These are phyloP conservation scores for Steinernema scapterisci DNA, from an alignment of 2,888 invertebrate genomes.

Conservation along the genomic window DNA sequence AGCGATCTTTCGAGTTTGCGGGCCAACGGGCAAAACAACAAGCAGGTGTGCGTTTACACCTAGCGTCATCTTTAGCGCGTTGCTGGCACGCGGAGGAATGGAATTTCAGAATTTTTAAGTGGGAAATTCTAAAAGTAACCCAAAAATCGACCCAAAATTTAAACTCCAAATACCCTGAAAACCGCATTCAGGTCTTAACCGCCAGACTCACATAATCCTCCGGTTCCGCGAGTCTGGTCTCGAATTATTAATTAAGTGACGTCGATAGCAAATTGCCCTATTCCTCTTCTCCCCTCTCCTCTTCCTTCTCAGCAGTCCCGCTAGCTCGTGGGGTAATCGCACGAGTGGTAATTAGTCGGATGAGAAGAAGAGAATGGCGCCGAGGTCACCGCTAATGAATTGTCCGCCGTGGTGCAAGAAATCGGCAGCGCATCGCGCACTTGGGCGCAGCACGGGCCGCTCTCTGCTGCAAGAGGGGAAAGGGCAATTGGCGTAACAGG, in stretches of 20 bases:
- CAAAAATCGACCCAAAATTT: too few relatives aligned
- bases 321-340: background rate
- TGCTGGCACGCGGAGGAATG: background rate
- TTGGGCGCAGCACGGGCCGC: background rate
- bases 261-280: slow-evolving; percentile 1
- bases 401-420: background rate
- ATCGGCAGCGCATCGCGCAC: background rate
- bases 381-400: slow-evolving; percentile 10
- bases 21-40: slow-evolving; percentile 7
- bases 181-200: too few relatives aligned
- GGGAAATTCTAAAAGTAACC: too few relatives aligned
- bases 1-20: background rate
- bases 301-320: too few relatives aligned
- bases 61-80: background rate
- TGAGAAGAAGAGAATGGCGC: background rate
- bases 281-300: background rate
- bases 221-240: too few relatives aligned
- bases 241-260: slow-evolving; percentile 11
- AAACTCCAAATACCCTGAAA: too few relatives aligned
- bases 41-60: slow-evolving; percentile 18
- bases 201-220: too few relatives aligned
- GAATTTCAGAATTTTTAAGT: too few relatives aligned
- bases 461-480: background rate
- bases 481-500: background rate
- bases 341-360: slow-evolving; percentile 13